Percentiles rank a stretch among this genome's conserved stretches.
phyloP scores from a whole-genome alignment of 2,888 invertebrate genomes.

The Endomychus coccineus region DNA sequence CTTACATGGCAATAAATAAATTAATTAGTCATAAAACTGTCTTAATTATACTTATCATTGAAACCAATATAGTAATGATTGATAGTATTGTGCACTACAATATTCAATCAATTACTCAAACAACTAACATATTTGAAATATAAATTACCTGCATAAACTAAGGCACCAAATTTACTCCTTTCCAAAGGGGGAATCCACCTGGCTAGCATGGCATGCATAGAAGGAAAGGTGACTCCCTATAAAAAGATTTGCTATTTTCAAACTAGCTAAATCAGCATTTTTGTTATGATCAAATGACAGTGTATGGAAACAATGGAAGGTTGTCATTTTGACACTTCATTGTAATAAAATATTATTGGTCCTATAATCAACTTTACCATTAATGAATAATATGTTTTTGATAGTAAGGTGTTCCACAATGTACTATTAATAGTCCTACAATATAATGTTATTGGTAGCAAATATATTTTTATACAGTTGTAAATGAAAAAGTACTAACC shows the following conservation, averaged over 20 bases:
- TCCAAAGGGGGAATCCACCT: conserved; percentile 91
- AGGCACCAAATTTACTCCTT: conserved; percentile 80
- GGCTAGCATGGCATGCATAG: conserved; percentile 89
- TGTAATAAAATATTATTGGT: conserved; percentile 9
- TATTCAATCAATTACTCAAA: background rate
- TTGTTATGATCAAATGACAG: too few relatives aligned
- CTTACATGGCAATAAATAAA: too few relatives aligned
- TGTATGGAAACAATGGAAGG: background rate
- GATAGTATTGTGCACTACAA: background rate
- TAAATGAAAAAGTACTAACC: too few relatives aligned
- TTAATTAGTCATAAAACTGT: too few relatives aligned
- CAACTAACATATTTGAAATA: background rate
- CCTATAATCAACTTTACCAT: too few relatives aligned
- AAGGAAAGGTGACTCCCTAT: conserved; percentile 82
- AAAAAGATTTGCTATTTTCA: conserved; percentile 17
- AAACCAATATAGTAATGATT: background rate
- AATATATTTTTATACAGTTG: too few relatives aligned
- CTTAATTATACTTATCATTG: background rate
- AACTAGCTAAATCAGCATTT: too few relatives aligned
- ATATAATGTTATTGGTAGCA: too few relatives aligned
- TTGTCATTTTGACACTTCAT: background rate
- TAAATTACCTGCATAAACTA: conserved; percentile 67
- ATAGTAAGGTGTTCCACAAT: too few relatives aligned
- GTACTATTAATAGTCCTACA: too few relatives aligned
- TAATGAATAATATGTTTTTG: too few relatives aligned